Base-by-base conservation (phyloP, 2,888 invertebrate species). In the Plagiodera versicolora region DNA sequence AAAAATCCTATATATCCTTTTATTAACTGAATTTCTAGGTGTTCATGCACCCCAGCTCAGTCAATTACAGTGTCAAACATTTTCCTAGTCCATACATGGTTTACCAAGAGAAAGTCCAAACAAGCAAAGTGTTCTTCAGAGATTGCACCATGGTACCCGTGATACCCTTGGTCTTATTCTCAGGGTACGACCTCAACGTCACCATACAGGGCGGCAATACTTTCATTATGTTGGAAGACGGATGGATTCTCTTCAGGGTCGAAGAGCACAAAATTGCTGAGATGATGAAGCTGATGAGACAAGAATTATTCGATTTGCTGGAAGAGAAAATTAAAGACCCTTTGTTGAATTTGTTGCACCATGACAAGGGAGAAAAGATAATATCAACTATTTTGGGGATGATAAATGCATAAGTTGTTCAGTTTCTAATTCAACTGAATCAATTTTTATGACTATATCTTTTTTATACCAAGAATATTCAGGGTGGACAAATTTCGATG, bases 291-390 rank as follows among this genome's bases (percentile, higher is more conserved):
- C 87, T 89, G 54, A 86, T 94, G 70, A 83, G 93, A 67, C 81
- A 83, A 8, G 93, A 94, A 75, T 79, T 95, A 24, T 85, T 90
- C 60, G 87, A 88, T 72, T 81, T 95, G 63, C 80, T 95, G 60
- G 91, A 92, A 77, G 88, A 91, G 74, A 95, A 94, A 81, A 94
- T 94, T 69, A 87, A 88, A 68, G 90, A 92, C 76, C 94, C 94
- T 0, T 83, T 89, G 60, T 81, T 92, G 50, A 89, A 92, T 80
- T 78, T 92, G 45, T 74, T 89, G 51, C 86, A 90, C 73, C 87
- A 91, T 74, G 87, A 89, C 57, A 89, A 88, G 72, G 90, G 91
- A 17, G 89, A 87, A 71, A 86, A 84, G 74, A 89, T 92, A 62
- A 91, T 92, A 67, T 84, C 86, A 62, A 90, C 90, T 10, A 92